Evolutionary conservation across 2,113 vertebrate species (phyloP), one percentile per base, ranked within the genome.

Genomic region (Sinocyclocheilus maitianheensis): DNA sequence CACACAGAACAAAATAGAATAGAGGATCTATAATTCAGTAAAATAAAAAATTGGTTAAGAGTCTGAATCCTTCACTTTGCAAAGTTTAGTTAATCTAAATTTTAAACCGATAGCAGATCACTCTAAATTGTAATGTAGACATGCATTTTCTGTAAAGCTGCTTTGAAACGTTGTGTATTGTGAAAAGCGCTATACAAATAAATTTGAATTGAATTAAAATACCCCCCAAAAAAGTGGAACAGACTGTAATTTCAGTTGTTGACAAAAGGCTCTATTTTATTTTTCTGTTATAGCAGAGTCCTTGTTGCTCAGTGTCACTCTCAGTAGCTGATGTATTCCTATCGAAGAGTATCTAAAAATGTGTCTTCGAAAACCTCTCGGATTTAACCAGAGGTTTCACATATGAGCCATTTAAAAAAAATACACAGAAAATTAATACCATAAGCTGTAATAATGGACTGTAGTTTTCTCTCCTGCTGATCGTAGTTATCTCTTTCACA

Each of bases 241-340:
- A 81, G 48, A 67, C 60, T 26, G n/a, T 67, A 0, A 51, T 20
- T 18, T 81, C 79, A 18, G 43, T 81, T 81, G 40, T 81, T 67
- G 79, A 67, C 78, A 46, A 81, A 81, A 81, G 62, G 62, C 62
- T 81, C 79, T 60, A 51, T 51, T 81, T 81, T 81, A 81, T 81
- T 81, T 51, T 81, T 26, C 46, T 46, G 20, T 80, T 60, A 40
- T 78, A 79, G 60, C 5, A 43, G 77, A 81, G 62, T 53, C 53
- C 4, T 30, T 24, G 65, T 71, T 22, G 84, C 26, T 75, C 16
- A 43, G 16, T 37, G 24, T 83, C 40, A 3, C 51, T 43, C 5
- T 43, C 58, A 43, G 60, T 43, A 6, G 24, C 22, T 51, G 62
- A 24, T 81, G 62, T 51, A 12, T 53, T 14, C 48, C 26, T 10